These are phyloP conservation scores for Perca fluviatilis DNA, from an alignment of 2,113 vertebrate species.

Conservation along the genomic window DNA sequence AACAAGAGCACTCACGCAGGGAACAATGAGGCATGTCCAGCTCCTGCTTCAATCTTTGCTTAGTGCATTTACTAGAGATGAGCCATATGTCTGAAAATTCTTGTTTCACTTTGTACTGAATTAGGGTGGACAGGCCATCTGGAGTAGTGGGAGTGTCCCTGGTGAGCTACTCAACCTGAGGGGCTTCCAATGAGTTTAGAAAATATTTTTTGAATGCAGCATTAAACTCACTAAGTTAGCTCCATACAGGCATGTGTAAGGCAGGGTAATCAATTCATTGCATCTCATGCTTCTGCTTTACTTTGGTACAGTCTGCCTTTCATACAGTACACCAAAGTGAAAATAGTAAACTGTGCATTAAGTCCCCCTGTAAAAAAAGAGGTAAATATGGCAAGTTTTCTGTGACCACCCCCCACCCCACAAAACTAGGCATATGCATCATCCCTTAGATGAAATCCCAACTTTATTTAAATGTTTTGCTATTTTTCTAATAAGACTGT, in stretches of 20 bases:
- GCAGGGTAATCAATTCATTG: not conserved
- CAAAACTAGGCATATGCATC: not conserved
- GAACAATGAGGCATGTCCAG: constrained; percentile 63
- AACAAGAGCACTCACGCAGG: constrained; percentile 52
- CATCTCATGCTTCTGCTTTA: not conserved
- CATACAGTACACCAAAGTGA: not conserved
- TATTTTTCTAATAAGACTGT: not conserved
- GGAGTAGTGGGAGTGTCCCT: constrained; percentile 45
- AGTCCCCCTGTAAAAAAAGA: not conserved
- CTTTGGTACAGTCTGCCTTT: not conserved
- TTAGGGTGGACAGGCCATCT: constrained; percentile 44
- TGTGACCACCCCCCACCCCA: not conserved
- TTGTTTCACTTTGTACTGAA: constrained; percentile 47
- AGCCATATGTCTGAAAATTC: constrained; percentile 72
- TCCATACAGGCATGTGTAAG: not conserved
- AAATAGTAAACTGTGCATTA: not conserved
- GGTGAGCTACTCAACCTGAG: constrained; percentile 31
- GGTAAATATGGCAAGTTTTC: not conserved
- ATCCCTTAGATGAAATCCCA: not conserved
- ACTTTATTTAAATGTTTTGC: not conserved
- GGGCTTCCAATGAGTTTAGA: constrained; percentile 8
- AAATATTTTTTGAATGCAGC: not conserved
- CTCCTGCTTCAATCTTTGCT: constrained; percentile 56
- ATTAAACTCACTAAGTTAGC: not conserved
- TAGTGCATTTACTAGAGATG: constrained; percentile 56